Percentiles rank a stretch among this genome's conserved stretches.
Evolutionary conservation across 2,888 invertebrate species (phyloP).

Genomic region (Lasioglossum morio): DNA sequence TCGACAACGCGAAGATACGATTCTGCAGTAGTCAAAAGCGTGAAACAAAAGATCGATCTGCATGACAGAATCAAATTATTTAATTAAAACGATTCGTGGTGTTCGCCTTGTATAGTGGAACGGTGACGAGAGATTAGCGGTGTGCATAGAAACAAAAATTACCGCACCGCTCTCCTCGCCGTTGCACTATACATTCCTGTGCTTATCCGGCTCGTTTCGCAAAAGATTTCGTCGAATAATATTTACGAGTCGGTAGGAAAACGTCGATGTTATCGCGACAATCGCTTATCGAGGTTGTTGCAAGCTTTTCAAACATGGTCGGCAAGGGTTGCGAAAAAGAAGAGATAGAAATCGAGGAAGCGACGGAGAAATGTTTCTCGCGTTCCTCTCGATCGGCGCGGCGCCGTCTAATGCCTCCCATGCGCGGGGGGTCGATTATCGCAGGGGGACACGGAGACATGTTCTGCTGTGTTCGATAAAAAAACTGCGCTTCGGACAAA

Average conservation of each 20-base stretch:
- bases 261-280: neutral
- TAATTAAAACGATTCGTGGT: no score
- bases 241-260: neutral
- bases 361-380: neutral
- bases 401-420: neutral
- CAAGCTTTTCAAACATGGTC: neutral
- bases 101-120: no score
- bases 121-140: no score
- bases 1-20: no score
- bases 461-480: neutral
- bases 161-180: no score
- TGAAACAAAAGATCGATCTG: no score
- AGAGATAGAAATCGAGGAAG: neutral
- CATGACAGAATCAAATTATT: no score
- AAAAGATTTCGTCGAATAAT: neutral
- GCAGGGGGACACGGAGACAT: neutral
- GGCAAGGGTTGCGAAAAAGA: neutral
- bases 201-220: neutral
- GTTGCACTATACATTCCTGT: no score
- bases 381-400: neutral
- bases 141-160: no score
- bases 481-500: slow-evolving; percentile 28
- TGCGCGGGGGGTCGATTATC: neutral
- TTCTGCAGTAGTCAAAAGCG: no score
- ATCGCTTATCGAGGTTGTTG: neutral